Evolutionary conservation across 2,113 vertebrate species (phyloP).

Genomic region (Plectropomus leopardus): DNA sequence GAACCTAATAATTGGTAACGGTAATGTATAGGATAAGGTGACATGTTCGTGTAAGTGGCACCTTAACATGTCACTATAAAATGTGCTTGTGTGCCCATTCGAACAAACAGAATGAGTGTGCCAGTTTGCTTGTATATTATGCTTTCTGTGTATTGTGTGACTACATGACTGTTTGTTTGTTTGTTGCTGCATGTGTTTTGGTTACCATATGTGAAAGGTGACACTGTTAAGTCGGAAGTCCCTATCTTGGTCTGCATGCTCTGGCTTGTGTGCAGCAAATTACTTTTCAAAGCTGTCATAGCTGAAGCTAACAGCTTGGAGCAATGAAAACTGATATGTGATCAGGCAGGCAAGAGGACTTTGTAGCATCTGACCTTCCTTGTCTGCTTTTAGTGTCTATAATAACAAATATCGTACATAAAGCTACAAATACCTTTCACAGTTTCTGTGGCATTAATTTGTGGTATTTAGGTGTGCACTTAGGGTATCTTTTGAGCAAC

Average conservation of each 20-base stretch:
- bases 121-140: neutral
- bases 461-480: neutral
- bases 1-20: constrained; percentile 10
- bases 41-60: constrained; percentile 7
- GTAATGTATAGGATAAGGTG: constrained; percentile 5
- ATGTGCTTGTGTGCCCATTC: neutral
- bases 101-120: neutral
- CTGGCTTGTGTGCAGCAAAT: constrained; percentile 45
- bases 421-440: neutral
- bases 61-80: neutral
- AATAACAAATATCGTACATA: neutral
- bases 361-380: constrained; percentile 5
- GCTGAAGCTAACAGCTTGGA: constrained; percentile 9
- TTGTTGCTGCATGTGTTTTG: constrained; percentile 33
- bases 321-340: neutral
- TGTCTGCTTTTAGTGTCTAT: neutral
- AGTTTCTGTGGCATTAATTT: neutral
- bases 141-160: neutral
- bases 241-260: constrained; percentile 22
- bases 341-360: neutral
- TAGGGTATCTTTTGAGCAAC: neutral
- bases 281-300: constrained; percentile 36
- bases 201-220: constrained; percentile 45
- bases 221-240: constrained; percentile 59
- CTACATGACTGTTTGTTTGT: neutral